Percentiles rank a stretch among this genome's conserved stretches.
Evolutionary conservation across 2,888 invertebrate genomes (phyloP).

Genomic region (Epirrhoe tristata): DNA sequence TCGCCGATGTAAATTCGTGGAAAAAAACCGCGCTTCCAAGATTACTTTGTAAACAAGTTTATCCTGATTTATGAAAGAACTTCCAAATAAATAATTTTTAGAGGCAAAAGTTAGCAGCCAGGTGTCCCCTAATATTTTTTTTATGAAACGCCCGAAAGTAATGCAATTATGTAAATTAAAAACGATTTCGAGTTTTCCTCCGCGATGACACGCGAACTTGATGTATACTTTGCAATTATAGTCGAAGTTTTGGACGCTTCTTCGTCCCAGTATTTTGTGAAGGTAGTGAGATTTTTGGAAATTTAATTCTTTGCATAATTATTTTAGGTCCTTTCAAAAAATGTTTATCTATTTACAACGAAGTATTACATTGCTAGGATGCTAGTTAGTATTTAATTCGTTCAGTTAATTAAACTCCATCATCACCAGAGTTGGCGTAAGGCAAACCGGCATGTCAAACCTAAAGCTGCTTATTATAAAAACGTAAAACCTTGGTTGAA

Average conservation of each 20-base stretch:
- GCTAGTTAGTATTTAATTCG: no score
- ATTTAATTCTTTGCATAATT: no score
- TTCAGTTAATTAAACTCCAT: no score
- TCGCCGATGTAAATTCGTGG: slow-evolving; percentile 53
- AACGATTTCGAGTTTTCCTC: slow-evolving; percentile 54
- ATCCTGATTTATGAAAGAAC: slow-evolving; percentile 82
- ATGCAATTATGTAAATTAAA: slow-evolving; percentile 81
- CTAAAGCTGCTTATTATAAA: no score
- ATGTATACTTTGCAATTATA: slow-evolving; percentile 29
- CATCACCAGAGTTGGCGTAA: no score
- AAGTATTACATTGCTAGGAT: no score
- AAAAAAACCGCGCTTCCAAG: slow-evolving; percentile 62
- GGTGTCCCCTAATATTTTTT: slow-evolving; percentile 81
- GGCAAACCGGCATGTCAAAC: no score
- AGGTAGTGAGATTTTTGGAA: not conserved
- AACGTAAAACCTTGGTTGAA: no score
- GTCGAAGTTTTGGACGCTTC: slow-evolving; percentile 4
- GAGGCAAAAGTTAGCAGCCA: slow-evolving; percentile 78
- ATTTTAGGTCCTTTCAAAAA: no score
- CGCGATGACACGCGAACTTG: slow-evolving; percentile 53
- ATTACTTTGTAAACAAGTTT: slow-evolving; percentile 84
- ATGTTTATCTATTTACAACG: no score
- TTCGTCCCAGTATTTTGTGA: not conserved
- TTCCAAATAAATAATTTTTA: slow-evolving; percentile 81
- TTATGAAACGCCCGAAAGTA: slow-evolving; percentile 67